Conservation (phyloP, 1,140 invertebrate genomes). For the Theocolax elegans region DNA sequence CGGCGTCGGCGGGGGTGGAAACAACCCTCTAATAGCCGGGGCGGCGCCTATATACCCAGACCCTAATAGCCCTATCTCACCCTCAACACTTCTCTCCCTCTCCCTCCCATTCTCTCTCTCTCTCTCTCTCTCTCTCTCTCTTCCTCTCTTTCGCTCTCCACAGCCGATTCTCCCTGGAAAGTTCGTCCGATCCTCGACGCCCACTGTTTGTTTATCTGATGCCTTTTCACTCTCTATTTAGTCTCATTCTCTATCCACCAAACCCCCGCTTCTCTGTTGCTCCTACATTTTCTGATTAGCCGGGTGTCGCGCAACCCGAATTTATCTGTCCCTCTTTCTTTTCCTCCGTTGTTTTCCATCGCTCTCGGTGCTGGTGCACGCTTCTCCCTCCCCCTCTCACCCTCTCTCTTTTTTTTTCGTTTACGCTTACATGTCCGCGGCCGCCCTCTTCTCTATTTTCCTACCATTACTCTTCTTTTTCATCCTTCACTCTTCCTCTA, state of each 20-base stretch:
- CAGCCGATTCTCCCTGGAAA: not conserved
- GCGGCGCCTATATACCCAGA: slow-evolving; percentile 62
- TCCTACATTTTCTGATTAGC: slow-evolving; percentile 69
- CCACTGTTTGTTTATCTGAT: slow-evolving; percentile 68
- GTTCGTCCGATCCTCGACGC: slow-evolving; percentile 43
- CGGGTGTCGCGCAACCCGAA: slow-evolving; percentile 61
- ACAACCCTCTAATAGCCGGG: slow-evolving; percentile 67
- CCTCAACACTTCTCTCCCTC: slow-evolving; percentile 41
- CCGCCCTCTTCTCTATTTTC: too few relatives aligned
- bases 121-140: slow-evolving; percentile 38
- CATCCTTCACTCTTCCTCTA: slow-evolving; percentile 8
- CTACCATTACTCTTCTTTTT: slow-evolving; percentile 29
- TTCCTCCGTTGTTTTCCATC: not conserved
- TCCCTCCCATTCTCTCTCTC: slow-evolving; percentile 28
- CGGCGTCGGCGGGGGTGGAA: slow-evolving; percentile 50
- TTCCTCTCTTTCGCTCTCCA: not conserved
- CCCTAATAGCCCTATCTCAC: slow-evolving; percentile 66
- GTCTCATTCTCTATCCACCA: too few relatives aligned
- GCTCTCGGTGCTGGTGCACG: slow-evolving; percentile 20
- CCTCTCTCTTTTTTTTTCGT: too few relatives aligned
- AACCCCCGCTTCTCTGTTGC: slow-evolving; percentile 14
- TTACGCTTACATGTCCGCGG: too few relatives aligned
- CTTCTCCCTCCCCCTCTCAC: slow-evolving; percentile 33
- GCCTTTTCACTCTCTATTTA: slow-evolving; percentile 67
- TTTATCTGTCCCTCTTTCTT: slow-evolving; percentile 52